These are phyloP conservation scores for Drosophila quadrilineata DNA, from an alignment of 1,140 invertebrate species.

Conservation along the genomic window DNA sequence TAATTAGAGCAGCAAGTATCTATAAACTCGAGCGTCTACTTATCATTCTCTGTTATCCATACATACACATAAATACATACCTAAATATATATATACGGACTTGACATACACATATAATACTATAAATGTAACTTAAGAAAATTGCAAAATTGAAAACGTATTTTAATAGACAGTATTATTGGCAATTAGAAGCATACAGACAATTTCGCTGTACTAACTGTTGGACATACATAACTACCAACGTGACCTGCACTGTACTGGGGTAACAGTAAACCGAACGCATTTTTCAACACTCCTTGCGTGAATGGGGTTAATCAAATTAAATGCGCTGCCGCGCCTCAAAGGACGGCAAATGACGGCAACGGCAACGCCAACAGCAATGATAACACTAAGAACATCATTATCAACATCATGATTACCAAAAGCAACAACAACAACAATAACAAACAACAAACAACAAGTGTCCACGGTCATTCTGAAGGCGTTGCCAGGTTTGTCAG, in stretches of 20 bases:
- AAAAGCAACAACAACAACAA: constrained; percentile 13
- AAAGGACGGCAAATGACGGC: constrained; percentile 20
- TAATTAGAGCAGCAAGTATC: constrained; percentile 68
- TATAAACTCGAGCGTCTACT: constrained; percentile 9
- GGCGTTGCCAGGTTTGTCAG: constrained; percentile 58
- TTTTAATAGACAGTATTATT: not conserved
- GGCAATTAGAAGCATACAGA: too few relatives aligned
- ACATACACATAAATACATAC: not conserved
- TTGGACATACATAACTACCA: too few relatives aligned
- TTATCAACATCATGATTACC: not conserved
- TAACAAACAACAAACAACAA: constrained; percentile 20
- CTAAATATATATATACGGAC: not conserved
- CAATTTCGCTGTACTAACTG: too few relatives aligned
- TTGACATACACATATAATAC: not conserved
- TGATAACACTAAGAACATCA: constrained; percentile 5
- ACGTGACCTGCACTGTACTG: too few relatives aligned
- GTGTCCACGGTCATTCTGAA: constrained; percentile 44
- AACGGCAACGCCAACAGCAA: constrained; percentile 15
- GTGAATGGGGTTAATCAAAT: constrained; percentile 77
- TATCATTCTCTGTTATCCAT: too few relatives aligned
- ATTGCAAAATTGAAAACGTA: not conserved
- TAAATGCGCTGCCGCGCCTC: constrained; percentile 68
- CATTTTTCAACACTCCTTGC: constrained; percentile 32
- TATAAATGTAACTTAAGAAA: not conserved
- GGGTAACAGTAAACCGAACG: constrained; percentile 4